phyloP scores from a whole-genome alignment of 30 jellyfish, hydroid and myxozoan genomes.

The Hydractinia symbiolongicarpus region DNA sequence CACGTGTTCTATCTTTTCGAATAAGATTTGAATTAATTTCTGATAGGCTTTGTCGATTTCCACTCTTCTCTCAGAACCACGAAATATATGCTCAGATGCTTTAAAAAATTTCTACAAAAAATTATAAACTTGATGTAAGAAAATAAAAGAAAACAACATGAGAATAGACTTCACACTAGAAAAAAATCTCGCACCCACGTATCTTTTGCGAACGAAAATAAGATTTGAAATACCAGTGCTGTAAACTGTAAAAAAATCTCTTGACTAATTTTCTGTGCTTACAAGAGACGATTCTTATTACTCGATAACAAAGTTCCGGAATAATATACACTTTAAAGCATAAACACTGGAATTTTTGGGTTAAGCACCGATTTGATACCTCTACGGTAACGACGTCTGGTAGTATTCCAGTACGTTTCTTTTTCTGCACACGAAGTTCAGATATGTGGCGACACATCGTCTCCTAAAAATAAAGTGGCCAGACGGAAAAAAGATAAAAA shows the following conservation, averaged over 20 bases:
- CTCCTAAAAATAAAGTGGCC: constrained; percentile 28
- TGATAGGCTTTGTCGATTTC: constrained; percentile 90
- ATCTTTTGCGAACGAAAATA: not conserved
- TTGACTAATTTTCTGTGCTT: too few relatives aligned
- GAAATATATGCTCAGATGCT: constrained; percentile 76
- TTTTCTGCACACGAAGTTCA: constrained; percentile 65
- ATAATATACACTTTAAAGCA: too few relatives aligned
- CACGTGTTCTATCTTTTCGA: constrained; percentile 66
- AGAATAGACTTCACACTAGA: not conserved
- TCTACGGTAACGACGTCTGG: constrained; percentile 82
- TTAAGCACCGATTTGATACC: constrained; percentile 19
- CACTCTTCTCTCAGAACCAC: constrained; percentile 83
- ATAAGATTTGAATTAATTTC: constrained; percentile 58
- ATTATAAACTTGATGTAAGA: not conserved
- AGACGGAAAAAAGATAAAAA: not conserved
- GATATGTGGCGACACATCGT: constrained; percentile 50
- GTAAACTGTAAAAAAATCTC: not conserved
- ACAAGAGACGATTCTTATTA: too few relatives aligned
- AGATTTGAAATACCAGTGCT: not conserved
- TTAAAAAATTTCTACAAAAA: constrained; percentile 61
- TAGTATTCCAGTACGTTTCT: constrained; percentile 71
- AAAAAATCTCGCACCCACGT: not conserved
- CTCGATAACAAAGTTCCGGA: too few relatives aligned
- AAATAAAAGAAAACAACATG: not conserved
- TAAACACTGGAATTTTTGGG: too few relatives aligned